Base-by-base conservation (phyloP, 2,888 invertebrate species). In the Scaptomyza cyrtandrae region DNA sequence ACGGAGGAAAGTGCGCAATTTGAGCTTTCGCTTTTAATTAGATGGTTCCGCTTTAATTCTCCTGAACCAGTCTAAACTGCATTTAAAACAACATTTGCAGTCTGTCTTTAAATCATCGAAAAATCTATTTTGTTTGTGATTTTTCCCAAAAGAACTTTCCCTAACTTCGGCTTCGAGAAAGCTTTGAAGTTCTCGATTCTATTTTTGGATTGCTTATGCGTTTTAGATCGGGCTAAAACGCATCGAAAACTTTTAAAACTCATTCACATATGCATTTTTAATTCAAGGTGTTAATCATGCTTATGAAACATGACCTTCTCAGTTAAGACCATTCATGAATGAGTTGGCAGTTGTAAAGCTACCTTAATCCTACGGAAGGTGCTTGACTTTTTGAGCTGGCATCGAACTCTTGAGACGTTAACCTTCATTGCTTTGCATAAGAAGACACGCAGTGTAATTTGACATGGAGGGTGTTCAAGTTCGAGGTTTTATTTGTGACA, bases 401-500 rank as follows among this genome's bases (percentile, higher is more conserved):
- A 84, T 67, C 53, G 71, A 77, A 64, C 54, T 55, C 24, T 39
- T 44, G 4, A 35, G 11, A 37, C 37, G 33, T 45, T 62, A n/a
- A 41, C 41, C 33, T 41, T 65, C 70, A 57, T 74, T 76, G 84
- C 74, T 76, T 86, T 82, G 59, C 83, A 88, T 87, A 46, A 54
- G 31, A 19, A 55, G 62, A 50, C 75, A 78, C 78, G 82, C 88
- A 72, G 67, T 24, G 48, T 55, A 59, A 10, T 41, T 41, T 41
- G 41, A 3, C 41, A 57, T 50, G 62, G 62, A 54, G 55, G 64
- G 57, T 80, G 64, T 71, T 83, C 88, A 88, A 83, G 88, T 88
- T 83, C 83, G 86, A 64, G 84, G 80, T 63, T 83, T 83, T 69
- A 77, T 71, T 88, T 76, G 74, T 65, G 65, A 77, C 70, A 46